Evolutionary conservation across 2,888 invertebrate genomes (phyloP), one percentile per base, ranked within the genome.

Genomic region (Calliphora vomitoria): DNA sequence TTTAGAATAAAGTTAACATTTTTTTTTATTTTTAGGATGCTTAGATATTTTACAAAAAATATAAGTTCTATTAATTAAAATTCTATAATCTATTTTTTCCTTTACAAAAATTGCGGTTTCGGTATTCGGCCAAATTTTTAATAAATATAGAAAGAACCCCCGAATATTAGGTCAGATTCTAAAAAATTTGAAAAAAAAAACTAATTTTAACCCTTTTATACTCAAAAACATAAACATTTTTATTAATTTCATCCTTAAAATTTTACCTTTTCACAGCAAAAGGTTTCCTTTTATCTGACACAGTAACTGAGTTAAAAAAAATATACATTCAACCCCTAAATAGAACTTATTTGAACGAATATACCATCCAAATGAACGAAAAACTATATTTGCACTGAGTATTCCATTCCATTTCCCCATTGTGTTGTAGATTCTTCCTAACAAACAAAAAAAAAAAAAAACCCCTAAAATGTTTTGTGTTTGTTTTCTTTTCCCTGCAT

Each of bases 371-470:
- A 44, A 13, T 13, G 13, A 13, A 74, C 58, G 15, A 15, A 72
- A 66, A 58, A 58, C 15, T 13, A 8, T 13, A 31, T 50, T 71
- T 55, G 71, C 38, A 53, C 20, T 13, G 10, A 38, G 38, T n/a
- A 25, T 64, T 62, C n/a, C 35, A 4, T 13, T 44, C 13, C 11
- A 47, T 18, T 68, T 25, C 47, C 8, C n/a, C 18, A 18, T 50
- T 53, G n/a, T 31, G 4, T 71, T 35, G 35, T 41, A 15, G 8
- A 8, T 1, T 47, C 10, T 44, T 69, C 4, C n/a, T 79, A 20
- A 50, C 35, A 71, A 87, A 85, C 83, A 90, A 90, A 90, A 47
- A 85, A 53, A 69, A 31, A 60, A 18, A n/a, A n/a, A n/a, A n/a
- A n/a, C n/a, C 66, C 38, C 18, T 25, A 20, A 64, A 66, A 53